Conservation (phyloP, 1,140 invertebrate species). For the Metopolophium dirhodum region DNA sequence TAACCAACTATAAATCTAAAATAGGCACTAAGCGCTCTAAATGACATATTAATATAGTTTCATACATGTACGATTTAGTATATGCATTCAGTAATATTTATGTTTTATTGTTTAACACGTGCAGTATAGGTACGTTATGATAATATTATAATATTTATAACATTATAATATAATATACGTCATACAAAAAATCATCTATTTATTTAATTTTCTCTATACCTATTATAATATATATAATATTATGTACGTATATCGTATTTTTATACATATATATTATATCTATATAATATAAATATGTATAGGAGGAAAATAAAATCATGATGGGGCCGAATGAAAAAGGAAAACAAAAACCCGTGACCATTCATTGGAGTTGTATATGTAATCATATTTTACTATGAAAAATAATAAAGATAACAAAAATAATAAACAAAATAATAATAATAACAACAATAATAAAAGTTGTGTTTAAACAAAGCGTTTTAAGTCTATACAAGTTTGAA, state of each 20-base stretch:
- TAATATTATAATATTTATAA: neutral
- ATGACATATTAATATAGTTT: constrained; percentile 11
- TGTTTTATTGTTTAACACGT: neutral
- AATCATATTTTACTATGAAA: neutral
- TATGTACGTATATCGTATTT: neutral
- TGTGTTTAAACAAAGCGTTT: constrained; percentile 36
- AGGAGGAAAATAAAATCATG: neutral
- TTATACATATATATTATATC: neutral
- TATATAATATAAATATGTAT: neutral
- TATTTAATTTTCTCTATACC: constrained; percentile 8
- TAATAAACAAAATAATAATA: constrained; percentile 24
- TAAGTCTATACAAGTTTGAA: neutral
- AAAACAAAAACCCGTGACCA: constrained; percentile 49
- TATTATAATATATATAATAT: neutral
- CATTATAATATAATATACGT: neutral
- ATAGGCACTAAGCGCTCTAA: constrained; percentile 18
- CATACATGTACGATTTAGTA: neutral
- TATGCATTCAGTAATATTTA: constrained; percentile 26
- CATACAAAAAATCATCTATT: neutral
- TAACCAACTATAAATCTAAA: constrained; percentile 29
- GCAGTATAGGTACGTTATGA: neutral
- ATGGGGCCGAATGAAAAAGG: neutral
- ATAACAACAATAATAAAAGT: constrained; percentile 19
- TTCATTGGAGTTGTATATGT: neutral
- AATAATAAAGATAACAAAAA: constrained; percentile 22